Conservation (phyloP, 2,797 vertebrate species). For the Pteropus rufus region DNA sequence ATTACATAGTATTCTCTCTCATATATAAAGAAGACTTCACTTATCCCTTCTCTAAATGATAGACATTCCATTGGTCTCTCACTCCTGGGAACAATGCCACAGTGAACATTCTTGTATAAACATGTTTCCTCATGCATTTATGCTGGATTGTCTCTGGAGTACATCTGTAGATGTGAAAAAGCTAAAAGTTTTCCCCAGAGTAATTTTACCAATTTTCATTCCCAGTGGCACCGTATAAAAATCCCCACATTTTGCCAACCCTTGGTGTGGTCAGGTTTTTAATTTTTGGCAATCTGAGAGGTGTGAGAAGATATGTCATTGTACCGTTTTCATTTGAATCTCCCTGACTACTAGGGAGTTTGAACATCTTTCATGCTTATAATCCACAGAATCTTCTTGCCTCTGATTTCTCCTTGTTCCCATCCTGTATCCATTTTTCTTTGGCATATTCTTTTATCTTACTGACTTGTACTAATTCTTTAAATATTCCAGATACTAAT, state of each 20-base stretch:
- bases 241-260: background rate
- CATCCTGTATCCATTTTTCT: no score
- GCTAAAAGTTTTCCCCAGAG: background rate
- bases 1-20: background rate
- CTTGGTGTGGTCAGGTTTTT: background rate
- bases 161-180: background rate
- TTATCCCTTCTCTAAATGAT: background rate
- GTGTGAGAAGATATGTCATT: background rate
- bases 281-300: background rate
- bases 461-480: background rate
- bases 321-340: background rate
- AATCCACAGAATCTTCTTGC: background rate
- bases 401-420: background rate
- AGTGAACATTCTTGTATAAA: background rate
- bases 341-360: background rate
- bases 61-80: background rate
- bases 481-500: background rate
- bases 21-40: background rate
- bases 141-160: background rate
- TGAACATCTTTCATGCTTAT: background rate
- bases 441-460: background rate
- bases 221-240: background rate
- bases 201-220: background rate
- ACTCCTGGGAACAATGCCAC: background rate
- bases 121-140: background rate